Percentiles rank a stretch among this genome's conserved stretches.
phyloP scores from a whole-genome alignment of 2,888 invertebrate species.

The Byasa hedistus region DNA sequence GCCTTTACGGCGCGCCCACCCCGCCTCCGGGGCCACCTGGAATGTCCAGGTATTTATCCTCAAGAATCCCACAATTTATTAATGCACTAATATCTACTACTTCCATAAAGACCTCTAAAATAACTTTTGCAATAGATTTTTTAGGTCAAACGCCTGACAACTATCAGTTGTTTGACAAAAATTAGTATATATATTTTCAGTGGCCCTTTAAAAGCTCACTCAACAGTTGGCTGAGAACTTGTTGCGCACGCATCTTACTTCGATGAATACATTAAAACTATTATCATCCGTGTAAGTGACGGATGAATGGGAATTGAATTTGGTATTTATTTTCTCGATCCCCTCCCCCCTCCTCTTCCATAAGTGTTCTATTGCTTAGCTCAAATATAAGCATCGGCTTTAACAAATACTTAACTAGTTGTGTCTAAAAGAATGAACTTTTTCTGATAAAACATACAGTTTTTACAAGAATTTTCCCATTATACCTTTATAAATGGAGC shows the following conservation, averaged over 20 bases:
- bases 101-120: not conserved
- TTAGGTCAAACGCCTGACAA: not conserved
- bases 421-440: not conserved
- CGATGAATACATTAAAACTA: conserved; percentile 60
- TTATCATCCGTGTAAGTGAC: conserved; percentile 39
- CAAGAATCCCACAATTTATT: conserved; percentile 2
- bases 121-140: not conserved
- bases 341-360: conserved; percentile 23
- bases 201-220: conserved; percentile 47
- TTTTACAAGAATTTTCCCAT: not conserved
- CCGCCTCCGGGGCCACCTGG: conserved; percentile 91
- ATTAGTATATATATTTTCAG: conserved; percentile 35
- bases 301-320: conserved; percentile 36
- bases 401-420: not conserved
- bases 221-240: conserved; percentile 75
- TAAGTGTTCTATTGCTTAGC: conserved; percentile 7
- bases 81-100: not conserved
- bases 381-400: not conserved
- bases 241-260: conserved; percentile 65
- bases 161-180: conserved; percentile 25
- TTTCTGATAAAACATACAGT: not conserved
- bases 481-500: not conserved
- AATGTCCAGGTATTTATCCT: conserved; percentile 83
- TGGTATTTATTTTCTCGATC: conserved; percentile 30
- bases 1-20: conserved; percentile 85